Evolutionary conservation across 2,113 vertebrate genomes (phyloP).

Genomic region (Pholis gunnellus): DNA sequence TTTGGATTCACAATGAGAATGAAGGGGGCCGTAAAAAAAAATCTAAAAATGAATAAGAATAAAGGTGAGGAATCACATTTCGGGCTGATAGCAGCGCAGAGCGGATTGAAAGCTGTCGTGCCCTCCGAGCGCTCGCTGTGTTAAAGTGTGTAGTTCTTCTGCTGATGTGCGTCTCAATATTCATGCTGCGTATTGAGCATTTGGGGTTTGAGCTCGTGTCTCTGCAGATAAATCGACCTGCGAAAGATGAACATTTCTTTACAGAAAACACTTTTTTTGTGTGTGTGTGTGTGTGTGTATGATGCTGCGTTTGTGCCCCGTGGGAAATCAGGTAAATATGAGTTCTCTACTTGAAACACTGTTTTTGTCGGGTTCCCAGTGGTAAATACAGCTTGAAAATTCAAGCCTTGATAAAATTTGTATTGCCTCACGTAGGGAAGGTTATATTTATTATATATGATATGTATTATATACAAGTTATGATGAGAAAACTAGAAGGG

Average conservation of each 20-base stretch:
- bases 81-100: conserved; percentile 49
- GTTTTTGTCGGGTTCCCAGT: conserved; percentile 19
- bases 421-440: conserved; percentile 1
- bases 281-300: conserved; percentile 32
- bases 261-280: conserved; percentile 38
- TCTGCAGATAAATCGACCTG: conserved; percentile 63
- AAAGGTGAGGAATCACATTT: conserved; percentile 68
- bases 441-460: neutral
- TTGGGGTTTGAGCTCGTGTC: conserved; percentile 36
- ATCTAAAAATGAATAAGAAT: conserved; percentile 57
- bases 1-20: conserved; percentile 69
- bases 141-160: conserved; percentile 18
- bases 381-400: conserved; percentile 21
- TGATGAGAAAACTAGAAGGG: neutral
- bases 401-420: conserved; percentile 40
- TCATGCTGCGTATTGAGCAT: conserved; percentile 28
- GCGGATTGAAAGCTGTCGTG: conserved; percentile 48
- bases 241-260: conserved; percentile 36
- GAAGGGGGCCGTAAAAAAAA: conserved; percentile 57
- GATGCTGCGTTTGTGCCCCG: conserved; percentile 39
- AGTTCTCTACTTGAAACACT: conserved; percentile 39
- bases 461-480: neutral
- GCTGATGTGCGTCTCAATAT: conserved; percentile 53
- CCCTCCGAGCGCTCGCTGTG: conserved; percentile 32
- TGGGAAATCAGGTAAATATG: conserved; percentile 73